phyloP scores from a whole-genome alignment of 2,888 invertebrate genomes.

The Diaphora mendica region DNA sequence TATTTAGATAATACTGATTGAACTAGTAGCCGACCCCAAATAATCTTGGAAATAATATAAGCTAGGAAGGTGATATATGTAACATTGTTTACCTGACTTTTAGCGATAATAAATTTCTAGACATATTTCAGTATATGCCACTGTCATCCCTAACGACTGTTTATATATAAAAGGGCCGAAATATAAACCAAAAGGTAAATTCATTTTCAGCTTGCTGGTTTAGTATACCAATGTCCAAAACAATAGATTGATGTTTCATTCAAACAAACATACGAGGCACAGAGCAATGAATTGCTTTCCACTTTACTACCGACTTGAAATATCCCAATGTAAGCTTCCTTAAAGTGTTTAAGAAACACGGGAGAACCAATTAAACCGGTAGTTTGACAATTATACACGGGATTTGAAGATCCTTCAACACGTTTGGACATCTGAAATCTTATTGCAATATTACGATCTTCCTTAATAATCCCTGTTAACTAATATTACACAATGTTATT shows the following conservation, averaged over 20 bases:
- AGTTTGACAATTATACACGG: no score
- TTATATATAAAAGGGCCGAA: background rate
- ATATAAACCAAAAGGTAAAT: background rate
- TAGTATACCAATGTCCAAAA: background rate
- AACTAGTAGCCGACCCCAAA: no score
- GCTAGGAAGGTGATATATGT: no score
- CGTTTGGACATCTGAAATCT: background rate
- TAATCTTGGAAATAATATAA: no score
- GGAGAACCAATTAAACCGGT: no score
- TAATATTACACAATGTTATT: no score
- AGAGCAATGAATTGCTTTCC: background rate
- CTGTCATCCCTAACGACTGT: no score
- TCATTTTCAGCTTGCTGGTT: background rate
- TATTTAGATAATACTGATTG: no score
- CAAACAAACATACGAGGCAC: background rate
- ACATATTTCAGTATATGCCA: no score
- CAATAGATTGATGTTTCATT: background rate
- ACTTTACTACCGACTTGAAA: background rate
- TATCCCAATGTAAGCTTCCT: background rate
- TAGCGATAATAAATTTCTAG: background rate
- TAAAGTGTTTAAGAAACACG: no score
- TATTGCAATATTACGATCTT: background rate
- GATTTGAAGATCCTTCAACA: no score
- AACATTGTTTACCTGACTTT: background rate
- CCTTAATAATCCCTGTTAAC: no score